Evolutionary conservation across 2,113 vertebrate species (phyloP).

Genomic region (Fregata magnificens): DNA sequence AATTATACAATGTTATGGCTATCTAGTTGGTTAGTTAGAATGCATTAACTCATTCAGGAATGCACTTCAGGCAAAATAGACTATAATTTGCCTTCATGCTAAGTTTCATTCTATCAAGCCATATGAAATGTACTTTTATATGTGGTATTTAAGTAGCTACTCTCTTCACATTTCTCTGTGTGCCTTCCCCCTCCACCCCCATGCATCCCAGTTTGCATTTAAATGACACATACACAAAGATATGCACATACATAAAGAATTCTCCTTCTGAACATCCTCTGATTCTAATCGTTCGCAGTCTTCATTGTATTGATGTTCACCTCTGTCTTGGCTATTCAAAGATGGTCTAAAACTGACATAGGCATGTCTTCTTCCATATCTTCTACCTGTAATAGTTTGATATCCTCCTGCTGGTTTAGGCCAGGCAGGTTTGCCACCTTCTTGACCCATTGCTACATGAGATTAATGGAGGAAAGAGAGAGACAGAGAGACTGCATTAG

Average conservation of each 20-base stretch:
- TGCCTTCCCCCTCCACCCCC: neutral
- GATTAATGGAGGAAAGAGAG: neutral
- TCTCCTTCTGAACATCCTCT: conserved; percentile 58
- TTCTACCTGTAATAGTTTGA: conserved; percentile 69
- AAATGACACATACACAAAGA: neutral
- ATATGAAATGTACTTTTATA: neutral
- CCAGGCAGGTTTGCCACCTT: conserved; percentile 71
- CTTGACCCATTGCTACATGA: conserved; percentile 78
- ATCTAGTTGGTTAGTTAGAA: neutral
- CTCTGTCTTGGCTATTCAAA: conserved; percentile 61
- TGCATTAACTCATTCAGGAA: neutral
- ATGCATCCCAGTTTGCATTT: neutral
- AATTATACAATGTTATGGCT: neutral
- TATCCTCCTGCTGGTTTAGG: conserved; percentile 70
- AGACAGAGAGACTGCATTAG: neutral
- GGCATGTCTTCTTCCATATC: conserved; percentile 74
- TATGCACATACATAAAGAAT: conserved; percentile 62
- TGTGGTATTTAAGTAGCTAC: neutral
- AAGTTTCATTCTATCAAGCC: neutral
- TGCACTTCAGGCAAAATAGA: neutral
- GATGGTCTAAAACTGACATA: conserved; percentile 70
- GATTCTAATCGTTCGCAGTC: conserved; percentile 60
- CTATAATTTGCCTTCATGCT: neutral
- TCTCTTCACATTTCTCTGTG: neutral
- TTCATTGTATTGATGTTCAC: conserved; percentile 20